A percentile compares a stretch with the other conserved stretches of the same genome.
These are phyloP conservation scores for Vesta saturnalis DNA, from an alignment of 2,888 invertebrate genomes.

Conservation along the genomic window DNA sequence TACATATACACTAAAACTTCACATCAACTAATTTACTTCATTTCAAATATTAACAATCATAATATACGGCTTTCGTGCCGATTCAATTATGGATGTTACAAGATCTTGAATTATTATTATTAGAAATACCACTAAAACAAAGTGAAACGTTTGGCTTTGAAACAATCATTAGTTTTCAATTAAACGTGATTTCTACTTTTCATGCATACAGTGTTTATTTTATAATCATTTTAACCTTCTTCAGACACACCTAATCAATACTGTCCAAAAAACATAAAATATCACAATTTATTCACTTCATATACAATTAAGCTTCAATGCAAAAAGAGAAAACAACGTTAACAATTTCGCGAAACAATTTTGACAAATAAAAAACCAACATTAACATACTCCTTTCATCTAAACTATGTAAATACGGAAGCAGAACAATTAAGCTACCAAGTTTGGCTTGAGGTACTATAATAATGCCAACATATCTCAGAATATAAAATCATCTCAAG, in stretches of 20 bases:
- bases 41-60: no score
- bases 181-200: not conserved
- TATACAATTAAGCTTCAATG: no score
- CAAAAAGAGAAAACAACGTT: not conserved
- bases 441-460: not conserved
- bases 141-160: slow-evolving; percentile 9
- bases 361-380: no score
- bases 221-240: not conserved
- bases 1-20: no score
- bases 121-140: not conserved
- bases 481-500: slow-evolving; percentile 11
- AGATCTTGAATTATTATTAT: not conserved
- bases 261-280: not conserved
- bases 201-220: not conserved
- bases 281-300: no score
- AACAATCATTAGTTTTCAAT: slow-evolving; percentile 1
- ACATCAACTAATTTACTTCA: no score
- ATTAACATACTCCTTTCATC: no score
- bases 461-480: not conserved
- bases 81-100: not conserved
- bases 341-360: no score
- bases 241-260: not conserved
- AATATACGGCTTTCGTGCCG: no score
- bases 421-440: slow-evolving; percentile 15
- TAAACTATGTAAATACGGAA: slow-evolving; percentile 11